Evolutionary conservation across 2,113 vertebrate genomes (phyloP).

Genomic region (Cyprinodon tularosa): DNA sequence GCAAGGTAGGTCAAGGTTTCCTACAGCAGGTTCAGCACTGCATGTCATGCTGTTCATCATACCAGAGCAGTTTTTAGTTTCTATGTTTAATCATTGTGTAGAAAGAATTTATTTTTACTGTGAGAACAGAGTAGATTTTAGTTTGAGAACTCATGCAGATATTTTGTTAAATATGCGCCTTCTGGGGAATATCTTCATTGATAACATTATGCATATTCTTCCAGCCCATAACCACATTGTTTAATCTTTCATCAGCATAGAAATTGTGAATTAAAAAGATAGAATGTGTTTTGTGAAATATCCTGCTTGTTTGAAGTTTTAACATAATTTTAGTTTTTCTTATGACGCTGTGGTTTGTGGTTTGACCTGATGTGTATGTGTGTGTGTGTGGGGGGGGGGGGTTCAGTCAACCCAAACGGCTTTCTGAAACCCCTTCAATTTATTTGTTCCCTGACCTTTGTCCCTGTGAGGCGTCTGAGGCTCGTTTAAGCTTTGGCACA

Average conservation of each 20-base stretch:
- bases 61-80: not conserved
- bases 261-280: not conserved
- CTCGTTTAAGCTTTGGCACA: conserved; percentile 54
- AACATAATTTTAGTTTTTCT: not conserved
- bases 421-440: conserved; percentile 59
- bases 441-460: conserved; percentile 67
- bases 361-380: conserved; percentile 1
- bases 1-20: conserved; percentile 67
- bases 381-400: not conserved
- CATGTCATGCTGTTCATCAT: no score
- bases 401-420: conserved; percentile 22
- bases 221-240: not conserved
- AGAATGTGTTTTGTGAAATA: not conserved
- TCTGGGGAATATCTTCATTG: no score
- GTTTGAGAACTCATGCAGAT: not conserved
- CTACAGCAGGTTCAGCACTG: not conserved
- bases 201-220: not conserved
- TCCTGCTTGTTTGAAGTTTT: not conserved
- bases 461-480: conserved; percentile 61
- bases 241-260: not conserved
- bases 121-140: not conserved
- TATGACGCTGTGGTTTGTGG: not conserved
- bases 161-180: no score
- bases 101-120: not conserved
- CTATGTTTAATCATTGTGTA: not conserved